Conservation (phyloP, 2,888 invertebrate species). For the Bibio marci region DNA sequence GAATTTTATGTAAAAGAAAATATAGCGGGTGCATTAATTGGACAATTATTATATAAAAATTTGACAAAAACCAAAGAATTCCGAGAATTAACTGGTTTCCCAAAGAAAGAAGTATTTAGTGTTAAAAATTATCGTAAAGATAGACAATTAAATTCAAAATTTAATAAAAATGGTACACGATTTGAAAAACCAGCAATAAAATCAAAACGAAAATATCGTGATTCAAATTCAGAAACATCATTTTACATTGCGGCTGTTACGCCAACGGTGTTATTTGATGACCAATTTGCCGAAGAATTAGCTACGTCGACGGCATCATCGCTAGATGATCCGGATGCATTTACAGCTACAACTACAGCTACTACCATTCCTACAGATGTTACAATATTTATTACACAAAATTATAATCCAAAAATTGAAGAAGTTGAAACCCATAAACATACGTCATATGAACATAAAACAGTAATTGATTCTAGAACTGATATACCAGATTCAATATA, state of each 20-base stretch:
- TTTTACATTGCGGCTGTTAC: constrained; percentile 6
- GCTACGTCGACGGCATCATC: neutral
- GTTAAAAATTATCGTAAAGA: constrained; percentile 7
- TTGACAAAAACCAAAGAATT: constrained; percentile 18
- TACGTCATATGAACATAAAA: neutral
- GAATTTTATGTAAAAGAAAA: constrained; percentile 66
- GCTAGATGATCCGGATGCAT: too few relatives aligned
- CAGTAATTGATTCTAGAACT: neutral
- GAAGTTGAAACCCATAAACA: neutral
- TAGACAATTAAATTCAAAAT: constrained; percentile 10
- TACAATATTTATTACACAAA: neutral
- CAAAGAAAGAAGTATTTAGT: constrained; percentile 1
- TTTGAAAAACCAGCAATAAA: neutral
- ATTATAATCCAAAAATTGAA: neutral
- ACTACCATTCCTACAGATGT: neutral
- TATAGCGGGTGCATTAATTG: constrained; percentile 51
- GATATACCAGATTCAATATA: neutral
- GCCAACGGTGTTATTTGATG: constrained; percentile 5
- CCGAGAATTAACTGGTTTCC: constrained; percentile 1
- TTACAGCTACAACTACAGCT: too few relatives aligned
- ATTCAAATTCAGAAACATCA: constrained; percentile 8
- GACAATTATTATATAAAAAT: constrained; percentile 44
- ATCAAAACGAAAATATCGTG: constrained; percentile 2
- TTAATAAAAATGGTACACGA: constrained; percentile 6
- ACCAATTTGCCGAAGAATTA: constrained; percentile 1